phyloP scores from a whole-genome alignment of 2,888 invertebrate species.

The Ophonus ardosiacus region DNA sequence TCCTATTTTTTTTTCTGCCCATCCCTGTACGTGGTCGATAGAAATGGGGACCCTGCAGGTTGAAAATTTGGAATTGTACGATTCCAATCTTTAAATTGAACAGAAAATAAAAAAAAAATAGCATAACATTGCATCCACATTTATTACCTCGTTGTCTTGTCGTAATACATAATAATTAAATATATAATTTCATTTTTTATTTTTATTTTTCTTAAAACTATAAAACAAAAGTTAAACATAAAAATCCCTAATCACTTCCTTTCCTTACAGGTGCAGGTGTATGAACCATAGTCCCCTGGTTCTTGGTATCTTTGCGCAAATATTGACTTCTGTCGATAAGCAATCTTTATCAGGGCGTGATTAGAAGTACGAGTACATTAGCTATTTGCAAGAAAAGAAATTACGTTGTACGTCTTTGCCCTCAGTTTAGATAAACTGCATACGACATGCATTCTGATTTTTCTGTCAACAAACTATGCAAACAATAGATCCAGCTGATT shows the following conservation, averaged over 20 bases:
- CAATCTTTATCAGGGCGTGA: slow-evolving; percentile 49
- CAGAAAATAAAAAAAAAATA: too few species aligned
- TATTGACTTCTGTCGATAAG: slow-evolving; percentile 47
- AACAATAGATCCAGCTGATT: background rate
- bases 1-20: too few species aligned
- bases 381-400: background rate
- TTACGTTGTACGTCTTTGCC: background rate
- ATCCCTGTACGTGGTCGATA: too few species aligned
- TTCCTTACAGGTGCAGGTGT: background rate
- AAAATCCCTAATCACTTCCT: background rate
- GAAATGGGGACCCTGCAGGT: too few species aligned
- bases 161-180: too few species aligned
- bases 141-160: too few species aligned
- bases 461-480: background rate
- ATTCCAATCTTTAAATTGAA: too few species aligned
- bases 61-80: too few species aligned
- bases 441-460: background rate
- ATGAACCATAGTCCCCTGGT: background rate
- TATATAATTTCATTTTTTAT: too few species aligned
- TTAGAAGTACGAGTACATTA: slow-evolving; percentile 16
- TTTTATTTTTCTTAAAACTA: background rate
- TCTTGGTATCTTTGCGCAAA: slow-evolving; percentile 15
- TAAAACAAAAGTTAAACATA: background rate
- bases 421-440: background rate
- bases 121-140: too few species aligned